Evolutionary conservation across 2,888 invertebrate species (phyloP).

Genomic region (Ophion obscuratus): DNA sequence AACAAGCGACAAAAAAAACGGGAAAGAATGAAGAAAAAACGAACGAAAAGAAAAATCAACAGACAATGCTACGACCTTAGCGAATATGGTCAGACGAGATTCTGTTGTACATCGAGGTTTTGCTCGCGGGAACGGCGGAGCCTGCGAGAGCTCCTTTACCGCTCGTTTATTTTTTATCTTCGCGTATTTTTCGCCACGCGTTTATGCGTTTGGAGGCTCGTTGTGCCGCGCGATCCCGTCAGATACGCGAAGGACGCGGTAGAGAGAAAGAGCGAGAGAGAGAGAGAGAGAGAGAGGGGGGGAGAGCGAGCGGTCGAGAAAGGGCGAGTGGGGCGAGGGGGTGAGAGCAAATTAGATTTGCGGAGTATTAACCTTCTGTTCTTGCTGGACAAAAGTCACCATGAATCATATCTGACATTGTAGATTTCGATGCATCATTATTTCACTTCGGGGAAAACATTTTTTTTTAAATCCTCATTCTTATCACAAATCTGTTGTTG

Average conservation of each 20-base stretch:
- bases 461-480: too few species aligned
- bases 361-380: conserved; percentile 24
- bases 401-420: neutral
- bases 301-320: too few species aligned
- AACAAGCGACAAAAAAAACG: neutral
- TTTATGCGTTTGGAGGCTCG: conserved; percentile 40
- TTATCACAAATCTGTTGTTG: too few species aligned
- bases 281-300: too few species aligned
- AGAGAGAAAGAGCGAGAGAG: neutral
- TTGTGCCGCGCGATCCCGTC: neutral
- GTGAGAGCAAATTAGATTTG: neutral
- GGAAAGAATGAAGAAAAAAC: conserved; percentile 59
- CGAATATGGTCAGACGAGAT: conserved; percentile 80
- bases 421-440: neutral
- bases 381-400: neutral
- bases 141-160: conserved; percentile 4
- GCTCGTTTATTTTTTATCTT: conserved; percentile 26
- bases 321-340: too few species aligned
- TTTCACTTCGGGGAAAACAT: neutral
- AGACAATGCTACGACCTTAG: conserved; percentile 79
- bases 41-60: conserved; percentile 65
- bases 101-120: conserved; percentile 68
- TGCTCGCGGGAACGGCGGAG: conserved; percentile 70
- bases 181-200: conserved; percentile 34
- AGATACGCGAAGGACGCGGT: conserved; percentile 36